phyloP scores from a whole-genome alignment of 2,113 vertebrate species.

The Motacilla tschutschensis region DNA sequence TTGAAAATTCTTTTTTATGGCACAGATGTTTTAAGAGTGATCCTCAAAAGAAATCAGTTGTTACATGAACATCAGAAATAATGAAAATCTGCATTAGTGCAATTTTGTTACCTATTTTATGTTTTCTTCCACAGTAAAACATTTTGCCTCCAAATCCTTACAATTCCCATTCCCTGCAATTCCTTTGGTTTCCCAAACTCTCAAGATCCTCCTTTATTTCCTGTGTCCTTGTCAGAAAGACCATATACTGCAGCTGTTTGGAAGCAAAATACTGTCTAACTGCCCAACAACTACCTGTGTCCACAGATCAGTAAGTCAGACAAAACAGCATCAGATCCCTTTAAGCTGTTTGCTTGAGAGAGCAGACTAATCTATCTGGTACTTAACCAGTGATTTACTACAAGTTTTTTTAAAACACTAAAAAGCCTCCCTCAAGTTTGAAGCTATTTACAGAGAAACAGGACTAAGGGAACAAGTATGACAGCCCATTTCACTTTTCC shows the following conservation, averaged over 20 bases:
- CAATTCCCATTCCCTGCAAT: background rate
- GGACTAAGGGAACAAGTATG: background rate
- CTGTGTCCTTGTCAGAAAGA: background rate
- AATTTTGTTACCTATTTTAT: background rate
- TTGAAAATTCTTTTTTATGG: background rate
- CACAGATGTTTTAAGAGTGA: background rate
- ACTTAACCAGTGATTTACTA: background rate
- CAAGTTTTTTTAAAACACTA: background rate
- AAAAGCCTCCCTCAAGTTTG: background rate
- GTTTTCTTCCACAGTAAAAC: background rate
- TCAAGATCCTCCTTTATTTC: background rate
- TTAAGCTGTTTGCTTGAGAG: background rate
- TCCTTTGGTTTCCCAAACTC: background rate
- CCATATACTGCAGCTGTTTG: background rate
- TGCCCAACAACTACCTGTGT: background rate
- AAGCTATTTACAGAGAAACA: background rate
- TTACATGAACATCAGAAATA: background rate
- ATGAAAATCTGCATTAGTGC: background rate
- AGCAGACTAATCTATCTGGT: background rate
- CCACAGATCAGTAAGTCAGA: background rate
- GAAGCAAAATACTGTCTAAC: background rate
- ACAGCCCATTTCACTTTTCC: background rate
- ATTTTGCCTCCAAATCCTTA: background rate
- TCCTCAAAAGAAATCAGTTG: background rate
- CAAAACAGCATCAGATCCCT: background rate